Evolutionary conservation across 2,888 invertebrate species (phyloP).

Genomic region (Brenthis hecate): DNA sequence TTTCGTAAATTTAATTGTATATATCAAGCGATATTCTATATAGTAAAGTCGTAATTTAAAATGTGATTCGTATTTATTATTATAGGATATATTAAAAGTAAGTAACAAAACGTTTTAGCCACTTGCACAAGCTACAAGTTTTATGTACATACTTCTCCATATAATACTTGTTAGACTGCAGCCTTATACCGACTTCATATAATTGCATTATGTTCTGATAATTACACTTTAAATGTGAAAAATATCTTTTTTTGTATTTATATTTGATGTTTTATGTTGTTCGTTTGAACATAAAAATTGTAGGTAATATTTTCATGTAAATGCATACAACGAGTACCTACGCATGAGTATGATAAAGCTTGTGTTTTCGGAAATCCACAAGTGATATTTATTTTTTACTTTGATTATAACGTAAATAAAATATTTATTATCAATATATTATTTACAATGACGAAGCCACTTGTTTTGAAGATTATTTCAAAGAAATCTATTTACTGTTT

Average conservation of each 20-base stretch:
- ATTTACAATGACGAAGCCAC: no score
- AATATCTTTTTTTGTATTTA: background rate
- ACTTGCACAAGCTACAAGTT: constrained; percentile 40
- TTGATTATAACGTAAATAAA: no score
- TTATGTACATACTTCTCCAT: constrained; percentile 13
- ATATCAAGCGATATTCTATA: no score
- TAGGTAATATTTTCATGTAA: background rate
- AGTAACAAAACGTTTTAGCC: constrained; percentile 43
- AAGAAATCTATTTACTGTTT: no score
- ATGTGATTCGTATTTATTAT: constrained; percentile 44
- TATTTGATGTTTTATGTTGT: background rate
- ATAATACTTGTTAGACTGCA: constrained; percentile 28
- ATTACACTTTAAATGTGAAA: constrained; percentile 1
- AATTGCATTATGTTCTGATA: constrained; percentile 18
- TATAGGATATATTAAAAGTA: constrained; percentile 51
- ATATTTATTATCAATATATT: no score
- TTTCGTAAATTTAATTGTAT: background rate
- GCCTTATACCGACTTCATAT: constrained; percentile 22
- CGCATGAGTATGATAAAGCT: no score
- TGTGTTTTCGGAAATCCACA: no score
- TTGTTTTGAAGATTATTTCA: no score
- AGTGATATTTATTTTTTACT: no score
- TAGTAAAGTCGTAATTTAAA: constrained; percentile 11
- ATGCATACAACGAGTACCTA: background rate
- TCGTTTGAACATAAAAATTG: background rate